A percentile compares a stretch with the other conserved stretches of the same genome.
Conservation (phyloP, 2,888 invertebrate genomes). For the Drosophila dives region DNA sequence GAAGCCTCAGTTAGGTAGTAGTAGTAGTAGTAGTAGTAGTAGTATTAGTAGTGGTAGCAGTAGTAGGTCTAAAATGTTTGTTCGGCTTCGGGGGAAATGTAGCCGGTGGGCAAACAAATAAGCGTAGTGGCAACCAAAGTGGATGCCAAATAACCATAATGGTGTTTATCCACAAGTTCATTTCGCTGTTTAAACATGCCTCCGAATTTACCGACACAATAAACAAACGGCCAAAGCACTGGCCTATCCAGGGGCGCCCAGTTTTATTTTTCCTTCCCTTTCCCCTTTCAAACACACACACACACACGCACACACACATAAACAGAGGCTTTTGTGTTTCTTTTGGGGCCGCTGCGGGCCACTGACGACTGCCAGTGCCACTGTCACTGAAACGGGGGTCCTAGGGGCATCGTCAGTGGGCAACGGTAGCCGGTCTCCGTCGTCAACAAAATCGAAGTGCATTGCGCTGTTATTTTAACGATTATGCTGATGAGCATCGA, state of each 20-base stretch:
- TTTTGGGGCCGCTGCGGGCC: constrained; percentile 43
- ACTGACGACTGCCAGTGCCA: constrained; percentile 44
- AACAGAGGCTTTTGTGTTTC: constrained; percentile 22
- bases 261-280: constrained; percentile 30
- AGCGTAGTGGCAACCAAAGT: constrained; percentile 62
- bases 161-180: constrained; percentile 81
- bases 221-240: constrained; percentile 68
- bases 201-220: constrained; percentile 80
- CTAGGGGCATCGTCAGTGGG: constrained; percentile 39
- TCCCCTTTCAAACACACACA: not conserved
- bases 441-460: constrained; percentile 72
- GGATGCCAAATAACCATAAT: constrained; percentile 82
- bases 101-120: constrained; percentile 64
- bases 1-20: constrained; percentile 10
- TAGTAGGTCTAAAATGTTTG: constrained; percentile 49
- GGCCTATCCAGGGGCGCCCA: constrained; percentile 66
- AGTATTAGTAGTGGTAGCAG: not conserved
- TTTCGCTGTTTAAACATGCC: constrained; percentile 81
- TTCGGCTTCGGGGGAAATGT: constrained; percentile 30
- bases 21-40: constrained; percentile 1
- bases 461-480: constrained; percentile 81
- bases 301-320: not conserved
- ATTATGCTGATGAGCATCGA: constrained; percentile 77
- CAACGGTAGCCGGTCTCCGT: constrained; percentile 73
- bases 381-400: constrained; percentile 12